Conservation (phyloP, 2,797 vertebrate genomes). For the Halcyon badia region DNA sequence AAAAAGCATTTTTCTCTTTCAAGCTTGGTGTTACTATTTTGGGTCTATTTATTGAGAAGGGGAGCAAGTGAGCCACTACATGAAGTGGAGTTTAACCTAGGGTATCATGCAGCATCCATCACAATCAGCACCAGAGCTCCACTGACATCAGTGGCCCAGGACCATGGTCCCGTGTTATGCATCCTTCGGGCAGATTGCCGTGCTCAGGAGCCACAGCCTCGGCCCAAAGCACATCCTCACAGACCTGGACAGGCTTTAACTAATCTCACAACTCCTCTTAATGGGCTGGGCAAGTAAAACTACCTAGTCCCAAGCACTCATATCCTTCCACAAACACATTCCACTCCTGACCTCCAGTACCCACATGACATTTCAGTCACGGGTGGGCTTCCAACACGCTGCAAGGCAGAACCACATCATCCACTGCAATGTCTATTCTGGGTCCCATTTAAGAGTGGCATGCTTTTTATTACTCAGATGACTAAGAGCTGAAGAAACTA, state of each 20-base stretch:
- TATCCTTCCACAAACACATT: background rate
- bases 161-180: rapidly evolving
- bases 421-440: background rate
- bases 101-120: background rate
- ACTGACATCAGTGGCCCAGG: background rate
- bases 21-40: background rate
- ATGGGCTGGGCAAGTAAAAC: background rate
- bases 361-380: background rate
- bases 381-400: background rate
- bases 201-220: background rate
- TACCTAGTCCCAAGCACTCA: background rate
- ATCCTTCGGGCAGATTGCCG: background rate
- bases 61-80: background rate
- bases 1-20: background rate
- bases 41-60: background rate
- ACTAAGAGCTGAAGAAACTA: background rate
- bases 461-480: background rate
- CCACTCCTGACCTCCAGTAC: background rate
- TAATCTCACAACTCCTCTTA: background rate
- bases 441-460: background rate
- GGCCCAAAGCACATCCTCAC: background rate
- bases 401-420: background rate
- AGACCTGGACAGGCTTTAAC: background rate
- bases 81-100: background rate
- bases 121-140: background rate